These are phyloP conservation scores for Parauchenoglanis ngamensis DNA, from an alignment of 2,797 vertebrate genomes.

Conservation along the genomic window DNA sequence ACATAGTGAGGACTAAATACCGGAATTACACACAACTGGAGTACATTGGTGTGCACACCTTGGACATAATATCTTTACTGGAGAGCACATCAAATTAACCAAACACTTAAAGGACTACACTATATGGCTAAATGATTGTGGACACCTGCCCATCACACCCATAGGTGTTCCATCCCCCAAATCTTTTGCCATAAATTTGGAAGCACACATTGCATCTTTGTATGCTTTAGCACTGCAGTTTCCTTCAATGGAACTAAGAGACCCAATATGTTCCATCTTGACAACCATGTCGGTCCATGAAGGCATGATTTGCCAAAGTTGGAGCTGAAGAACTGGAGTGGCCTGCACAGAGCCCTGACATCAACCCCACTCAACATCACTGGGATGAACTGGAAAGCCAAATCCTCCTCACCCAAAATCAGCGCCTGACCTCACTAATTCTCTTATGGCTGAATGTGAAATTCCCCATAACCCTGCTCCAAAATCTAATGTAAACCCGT, in stretches of 20 bases:
- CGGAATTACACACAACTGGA: not conserved
- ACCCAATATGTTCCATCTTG: not conserved
- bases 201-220: not conserved
- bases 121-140: not conserved
- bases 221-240: not conserved
- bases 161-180: not conserved
- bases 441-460: not conserved
- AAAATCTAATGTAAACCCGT: not conserved
- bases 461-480: not conserved
- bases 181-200: not conserved
- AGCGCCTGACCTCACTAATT: not conserved
- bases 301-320: not conserved
- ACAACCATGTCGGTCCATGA: not conserved
- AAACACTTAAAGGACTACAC: not conserved
- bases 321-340: not conserved
- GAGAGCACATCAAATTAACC: not conserved
- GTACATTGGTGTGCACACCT: not conserved
- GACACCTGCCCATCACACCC: not conserved
- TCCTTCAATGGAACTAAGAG: not conserved
- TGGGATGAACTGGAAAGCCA: not conserved
- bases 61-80: not conserved
- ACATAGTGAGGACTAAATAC: not conserved
- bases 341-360: not conserved
- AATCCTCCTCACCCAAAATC: not conserved
- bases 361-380: not conserved